phyloP scores from a whole-genome alignment of 53 echinoderm and acorn worm species.

The Antedon mediterranea region DNA sequence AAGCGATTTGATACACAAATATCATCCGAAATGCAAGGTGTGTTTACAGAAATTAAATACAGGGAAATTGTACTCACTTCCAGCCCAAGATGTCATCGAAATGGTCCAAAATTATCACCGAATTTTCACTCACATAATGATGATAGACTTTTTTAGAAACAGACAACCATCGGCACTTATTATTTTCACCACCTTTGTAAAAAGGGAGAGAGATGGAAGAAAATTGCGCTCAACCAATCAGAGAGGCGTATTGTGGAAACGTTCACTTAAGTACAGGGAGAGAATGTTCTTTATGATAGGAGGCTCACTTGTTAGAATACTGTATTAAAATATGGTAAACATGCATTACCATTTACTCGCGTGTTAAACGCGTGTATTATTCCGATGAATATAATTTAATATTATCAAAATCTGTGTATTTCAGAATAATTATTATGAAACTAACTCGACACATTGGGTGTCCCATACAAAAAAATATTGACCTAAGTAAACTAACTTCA shows the following conservation, averaged over 20 bases:
- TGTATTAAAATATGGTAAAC: no score
- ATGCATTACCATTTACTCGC: no score
- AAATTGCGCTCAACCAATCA: neutral
- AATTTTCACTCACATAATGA: neutral
- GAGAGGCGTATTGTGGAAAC: neutral
- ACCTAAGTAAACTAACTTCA: no score
- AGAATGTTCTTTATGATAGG: neutral
- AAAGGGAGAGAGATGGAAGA: neutral
- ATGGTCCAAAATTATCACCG: neutral
- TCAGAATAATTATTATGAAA: no score
- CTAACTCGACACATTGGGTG: no score
- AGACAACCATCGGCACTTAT: neutral
- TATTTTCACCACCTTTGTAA: neutral
- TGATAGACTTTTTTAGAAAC: neutral
- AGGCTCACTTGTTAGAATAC: neutral
- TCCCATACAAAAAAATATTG: no score
- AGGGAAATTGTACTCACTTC: neutral
- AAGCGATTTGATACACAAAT: neutral
- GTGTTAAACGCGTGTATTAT: no score
- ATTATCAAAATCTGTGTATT: no score
- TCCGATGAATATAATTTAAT: no score
- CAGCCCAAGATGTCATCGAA: constrained; percentile 1
- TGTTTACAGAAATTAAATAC: neutral
- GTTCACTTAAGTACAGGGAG: neutral
- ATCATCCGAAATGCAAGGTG: neutral